Base-by-base conservation (phyloP, 2,888 invertebrate species). In the Sphinx pinastri region DNA sequence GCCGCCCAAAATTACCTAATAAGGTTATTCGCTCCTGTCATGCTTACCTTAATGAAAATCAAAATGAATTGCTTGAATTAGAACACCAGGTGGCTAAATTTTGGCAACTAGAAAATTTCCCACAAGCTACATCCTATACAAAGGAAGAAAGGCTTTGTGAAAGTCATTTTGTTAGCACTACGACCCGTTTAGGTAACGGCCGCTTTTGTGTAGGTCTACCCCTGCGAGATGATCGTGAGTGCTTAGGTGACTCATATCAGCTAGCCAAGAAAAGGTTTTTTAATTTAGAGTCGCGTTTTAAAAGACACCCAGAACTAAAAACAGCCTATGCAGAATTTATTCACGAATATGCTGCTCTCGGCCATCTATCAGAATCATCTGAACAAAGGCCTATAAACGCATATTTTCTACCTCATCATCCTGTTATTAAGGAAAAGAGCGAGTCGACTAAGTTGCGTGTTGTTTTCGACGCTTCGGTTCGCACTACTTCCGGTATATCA, bases 331-430 rank as follows among this genome's bases (percentile, higher is more conserved):
- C 57, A 19, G 25, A 57, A 31, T 57, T 57, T 57, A 57, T 57
- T 13, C 57, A 57, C 25, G 57, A 57, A 19, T 57, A 57, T 19
- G 57, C 57, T 25, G 57, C 25, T 25, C 57, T 60, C 16, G 60
- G 60, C 10, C 52, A 52, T 38, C 52, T 67, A 52, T 67, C 52
- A n/a, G 67, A 67, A 13, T 16, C 51, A 2, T 25, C 49, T 12
- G 19, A 19, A 38, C 66, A 47, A 49, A 47, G 19, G 11, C 49
- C 66, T 25, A 8, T 7, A 38, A 45, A 31, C 14, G 31, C 47
- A 2, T 71, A 71, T 69, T 70, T 67, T 52, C 11, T 74, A n/a
- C 72, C 71, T 0, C 74, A 74, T 51, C 74, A 73, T 63, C 68
- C 67, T 4, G 71, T 74, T 1, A 16, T 71, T 11, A 51, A 55